Evolutionary conservation across 2,113 vertebrate species (phyloP).

Genomic region (Quiscalus mexicanus): DNA sequence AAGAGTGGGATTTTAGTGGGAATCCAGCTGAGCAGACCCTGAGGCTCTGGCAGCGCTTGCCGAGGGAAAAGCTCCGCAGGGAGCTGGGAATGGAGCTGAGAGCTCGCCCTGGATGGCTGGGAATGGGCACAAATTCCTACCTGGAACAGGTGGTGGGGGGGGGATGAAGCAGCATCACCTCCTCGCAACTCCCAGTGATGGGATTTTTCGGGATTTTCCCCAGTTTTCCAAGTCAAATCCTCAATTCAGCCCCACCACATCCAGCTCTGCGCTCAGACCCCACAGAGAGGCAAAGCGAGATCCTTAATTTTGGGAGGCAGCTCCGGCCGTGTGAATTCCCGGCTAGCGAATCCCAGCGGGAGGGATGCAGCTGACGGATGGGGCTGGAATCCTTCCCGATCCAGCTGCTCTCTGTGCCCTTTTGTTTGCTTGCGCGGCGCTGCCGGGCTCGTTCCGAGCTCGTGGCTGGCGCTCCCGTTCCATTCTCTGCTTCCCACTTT

Average conservation of each 20-base stretch:
- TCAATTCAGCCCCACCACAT: accelerated
- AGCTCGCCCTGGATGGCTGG: accelerated
- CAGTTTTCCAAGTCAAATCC: accelerated
- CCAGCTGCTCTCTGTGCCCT: conserved; percentile 58
- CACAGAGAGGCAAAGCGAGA: accelerated
- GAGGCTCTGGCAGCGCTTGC: accelerated
- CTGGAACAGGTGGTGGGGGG: accelerated
- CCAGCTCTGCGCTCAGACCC: accelerated
- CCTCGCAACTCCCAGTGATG: accelerated
- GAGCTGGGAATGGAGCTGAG: background rate
- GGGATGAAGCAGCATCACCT: background rate
- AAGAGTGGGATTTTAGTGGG: background rate
- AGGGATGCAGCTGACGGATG: conserved; percentile 32
- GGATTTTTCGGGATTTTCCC: background rate
- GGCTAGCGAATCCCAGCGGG: background rate
- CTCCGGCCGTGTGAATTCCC: accelerated
- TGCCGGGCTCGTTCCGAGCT: conserved; percentile 17
- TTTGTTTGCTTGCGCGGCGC: conserved; percentile 28
- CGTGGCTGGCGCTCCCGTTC: background rate
- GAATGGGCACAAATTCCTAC: background rate
- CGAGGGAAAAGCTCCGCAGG: accelerated
- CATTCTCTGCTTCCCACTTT: background rate
- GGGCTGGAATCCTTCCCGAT: background rate
- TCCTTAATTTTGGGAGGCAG: accelerated
- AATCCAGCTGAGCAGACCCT: background rate